These are phyloP conservation scores for Myoxocephalus aenaeus DNA, from an alignment of 2,797 vertebrate genomes.

Conservation along the genomic window DNA sequence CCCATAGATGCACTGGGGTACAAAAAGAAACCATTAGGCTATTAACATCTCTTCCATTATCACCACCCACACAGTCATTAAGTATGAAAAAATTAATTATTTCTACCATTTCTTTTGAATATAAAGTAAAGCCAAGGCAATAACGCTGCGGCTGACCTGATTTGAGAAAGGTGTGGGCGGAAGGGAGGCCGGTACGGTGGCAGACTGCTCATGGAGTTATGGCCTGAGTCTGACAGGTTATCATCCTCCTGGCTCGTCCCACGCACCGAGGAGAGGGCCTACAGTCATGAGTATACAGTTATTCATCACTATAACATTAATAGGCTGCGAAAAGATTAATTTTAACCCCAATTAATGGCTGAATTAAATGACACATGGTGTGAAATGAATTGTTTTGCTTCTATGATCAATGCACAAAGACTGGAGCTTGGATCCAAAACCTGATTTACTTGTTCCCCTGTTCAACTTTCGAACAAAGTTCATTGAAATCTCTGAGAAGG, in stretches of 20 bases:
- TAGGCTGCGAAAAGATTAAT: conserved; percentile 6
- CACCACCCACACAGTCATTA: conserved; percentile 26
- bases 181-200: conserved; percentile 90
- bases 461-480: neutral
- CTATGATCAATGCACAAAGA: neutral
- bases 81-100: conserved; percentile 24
- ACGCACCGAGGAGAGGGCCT: conserved; percentile 78
- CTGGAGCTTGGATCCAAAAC: neutral
- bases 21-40: conserved; percentile 2
- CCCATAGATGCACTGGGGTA: conserved; percentile 92
- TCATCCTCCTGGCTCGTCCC: conserved; percentile 89
- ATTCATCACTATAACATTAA: conserved; percentile 28
- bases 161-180: conserved; percentile 88
- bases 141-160: conserved; percentile 75
- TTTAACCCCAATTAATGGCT: conserved; percentile 11
- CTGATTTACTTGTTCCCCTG: neutral
- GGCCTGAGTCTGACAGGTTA: conserved; percentile 89
- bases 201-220: conserved; percentile 95
- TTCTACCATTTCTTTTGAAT: conserved; percentile 24
- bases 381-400: conserved; percentile 4
- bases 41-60: conserved; percentile 38
- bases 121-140: conserved; percentile 17
- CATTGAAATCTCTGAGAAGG: neutral
- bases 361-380: neutral
- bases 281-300: conserved; percentile 56